Base-by-base conservation (phyloP, 2,888 invertebrate species). In the Eilema depressum region DNA sequence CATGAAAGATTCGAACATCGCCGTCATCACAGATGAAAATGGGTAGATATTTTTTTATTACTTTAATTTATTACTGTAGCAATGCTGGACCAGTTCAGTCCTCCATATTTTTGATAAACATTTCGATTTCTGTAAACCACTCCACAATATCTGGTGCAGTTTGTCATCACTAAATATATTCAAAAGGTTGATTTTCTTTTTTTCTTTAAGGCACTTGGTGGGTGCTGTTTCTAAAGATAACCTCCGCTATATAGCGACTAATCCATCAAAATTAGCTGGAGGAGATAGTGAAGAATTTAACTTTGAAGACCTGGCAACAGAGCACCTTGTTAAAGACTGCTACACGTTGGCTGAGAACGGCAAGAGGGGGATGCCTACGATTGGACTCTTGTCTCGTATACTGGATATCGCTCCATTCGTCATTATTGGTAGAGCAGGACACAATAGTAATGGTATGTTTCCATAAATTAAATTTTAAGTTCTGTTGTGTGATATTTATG, bases 361-460 rank as follows among this genome's bases (percentile, higher is more conserved):
- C 11, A 75, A 75, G 30, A 78, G 69, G 37, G 83, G 77, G 41
- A 77, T 80, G 61, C 96, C 96, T 2, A 95, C 95, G 25, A 91
- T 98, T 12, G 97, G 98, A 20, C 96, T 96, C 76, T 89, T 98
- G 62, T 97, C 98, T 0, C 95, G 97, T 64, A 96, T 98, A 81
- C 90, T 98, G 72, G 97, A 98, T 86, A 96, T 96, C 64, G 97
- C 98, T 83, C 92, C 96, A 57, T 98, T 97, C 88, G 97, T 97
- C 14, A 91, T 98, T 3, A 96, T 98, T 63, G 88, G 80, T n/a
- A 78, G 70, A 26, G 67, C 79, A 73, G 71, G 73, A 33, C 23
- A 71, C 20, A 75, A 79, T n/a, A 61, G 60, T 12, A 69, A 28
- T 25, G 64, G 75, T 75, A 20, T 62, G 68, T 64, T 57, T 26